Conservation (phyloP, 2,888 invertebrate species). For the Tenthredo amoena region DNA sequence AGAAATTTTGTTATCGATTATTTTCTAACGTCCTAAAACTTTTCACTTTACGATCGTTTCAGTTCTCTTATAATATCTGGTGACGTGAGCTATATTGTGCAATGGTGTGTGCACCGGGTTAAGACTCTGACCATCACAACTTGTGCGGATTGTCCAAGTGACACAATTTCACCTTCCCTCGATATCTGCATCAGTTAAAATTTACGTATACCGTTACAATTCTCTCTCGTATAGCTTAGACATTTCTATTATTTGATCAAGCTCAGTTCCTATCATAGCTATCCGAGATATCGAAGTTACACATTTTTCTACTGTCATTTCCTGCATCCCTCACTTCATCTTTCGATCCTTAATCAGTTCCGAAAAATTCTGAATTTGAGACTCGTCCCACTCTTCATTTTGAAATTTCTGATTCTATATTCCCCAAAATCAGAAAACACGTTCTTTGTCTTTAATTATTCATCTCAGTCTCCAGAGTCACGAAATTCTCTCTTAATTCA, state of each 20-base stretch:
- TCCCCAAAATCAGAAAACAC: not conserved
- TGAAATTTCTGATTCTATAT: not conserved
- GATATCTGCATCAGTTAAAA: constrained; percentile 22
- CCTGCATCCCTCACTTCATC: not conserved
- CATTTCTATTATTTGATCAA: not conserved
- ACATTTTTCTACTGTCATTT: not conserved
- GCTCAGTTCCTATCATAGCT: not conserved
- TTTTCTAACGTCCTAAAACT: constrained; percentile 24
- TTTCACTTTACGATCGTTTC: constrained; percentile 40
- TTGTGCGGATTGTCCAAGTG: constrained; percentile 24
- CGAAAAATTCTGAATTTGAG: not conserved
- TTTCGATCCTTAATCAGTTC: not conserved
- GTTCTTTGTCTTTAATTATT: not conserved
- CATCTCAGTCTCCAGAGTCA: not conserved
- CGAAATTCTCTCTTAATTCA: not conserved
- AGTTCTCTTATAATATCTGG: constrained; percentile 6
- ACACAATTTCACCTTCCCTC: not conserved
- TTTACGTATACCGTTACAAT: constrained; percentile 34
- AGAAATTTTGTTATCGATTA: constrained; percentile 27
- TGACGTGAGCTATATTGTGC: constrained; percentile 38
- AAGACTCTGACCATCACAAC: constrained; percentile 27
- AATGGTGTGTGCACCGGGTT: constrained; percentile 32
- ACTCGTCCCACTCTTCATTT: not conserved
- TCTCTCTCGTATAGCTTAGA: constrained; percentile 4
- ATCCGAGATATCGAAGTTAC: not conserved